Percentiles rank a stretch among this genome's conserved stretches.
phyloP scores from a whole-genome alignment of 1,140 invertebrate species.

The Eumaeus atala region DNA sequence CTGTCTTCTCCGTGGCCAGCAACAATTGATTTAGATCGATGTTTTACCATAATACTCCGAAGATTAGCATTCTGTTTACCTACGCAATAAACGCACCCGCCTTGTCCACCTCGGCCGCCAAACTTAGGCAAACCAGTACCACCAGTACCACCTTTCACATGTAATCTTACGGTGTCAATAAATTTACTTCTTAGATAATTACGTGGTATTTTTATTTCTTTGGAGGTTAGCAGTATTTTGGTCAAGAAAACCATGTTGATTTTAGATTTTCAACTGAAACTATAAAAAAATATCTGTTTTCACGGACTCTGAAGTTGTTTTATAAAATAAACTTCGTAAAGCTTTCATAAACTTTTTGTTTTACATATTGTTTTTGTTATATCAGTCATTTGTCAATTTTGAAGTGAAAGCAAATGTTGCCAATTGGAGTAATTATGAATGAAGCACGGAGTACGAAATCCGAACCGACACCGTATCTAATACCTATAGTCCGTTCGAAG shows the following conservation, averaged over 20 bases:
- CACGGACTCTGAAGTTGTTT: no score
- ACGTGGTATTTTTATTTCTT: conserved; percentile 50
- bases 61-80: conserved; percentile 79
- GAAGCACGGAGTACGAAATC: no score
- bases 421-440: no score
- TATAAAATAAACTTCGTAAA: no score
- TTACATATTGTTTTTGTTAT: no score
- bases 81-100: conserved; percentile 85
- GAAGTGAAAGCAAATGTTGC: no score
- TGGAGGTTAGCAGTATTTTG: conserved; percentile 38
- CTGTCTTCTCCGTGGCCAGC: conserved; percentile 83
- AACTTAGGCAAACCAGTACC: conserved; percentile 83
- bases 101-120: conserved; percentile 89
- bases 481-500: no score
- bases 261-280: no score
- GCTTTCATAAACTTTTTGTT: no score
- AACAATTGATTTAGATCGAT: conserved; percentile 75
- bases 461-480: no score
- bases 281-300: no score
- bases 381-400: no score
- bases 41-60: conserved; percentile 69
- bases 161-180: conserved; percentile 82
- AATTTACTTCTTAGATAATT: conserved; percentile 74
- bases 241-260: conserved; percentile 51
- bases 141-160: conserved; percentile 84